A percentile compares a stretch with the other conserved stretches of the same genome.
Evolutionary conservation across 2,113 vertebrate species (phyloP).

Genomic region (Rhegmatorhina hoffmannsi): DNA sequence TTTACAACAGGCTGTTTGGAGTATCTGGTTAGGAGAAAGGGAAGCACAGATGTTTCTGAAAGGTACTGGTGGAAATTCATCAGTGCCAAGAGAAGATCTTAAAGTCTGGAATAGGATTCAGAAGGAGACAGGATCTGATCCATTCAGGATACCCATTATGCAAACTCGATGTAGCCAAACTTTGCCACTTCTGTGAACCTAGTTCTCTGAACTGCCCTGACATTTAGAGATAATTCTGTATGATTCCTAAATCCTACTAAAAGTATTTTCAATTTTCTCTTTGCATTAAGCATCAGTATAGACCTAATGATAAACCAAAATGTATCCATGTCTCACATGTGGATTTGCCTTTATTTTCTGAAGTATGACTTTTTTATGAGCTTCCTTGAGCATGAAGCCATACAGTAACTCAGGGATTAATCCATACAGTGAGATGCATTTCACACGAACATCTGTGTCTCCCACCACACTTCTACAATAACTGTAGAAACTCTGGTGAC

Average conservation of each 20-base stretch:
- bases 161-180: neutral
- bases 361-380: neutral
- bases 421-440: neutral
- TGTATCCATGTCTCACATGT: neutral
- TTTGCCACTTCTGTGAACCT: neutral
- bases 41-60: neutral
- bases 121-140: neutral
- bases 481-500: neutral
- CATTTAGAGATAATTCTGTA: neutral
- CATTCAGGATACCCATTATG: neutral
- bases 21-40: neutral
- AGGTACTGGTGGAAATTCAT: neutral
- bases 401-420: neutral
- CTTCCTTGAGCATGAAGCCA: neutral
- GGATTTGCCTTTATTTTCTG: neutral
- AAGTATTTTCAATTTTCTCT: neutral
- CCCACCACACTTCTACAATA: neutral
- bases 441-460: neutral
- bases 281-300: neutral
- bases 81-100: neutral
- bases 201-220: neutral
- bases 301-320: neutral
- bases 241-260: neutral
- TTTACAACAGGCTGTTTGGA: conserved; percentile 37
- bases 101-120: neutral